phyloP scores from a whole-genome alignment of 2,113 vertebrate genomes.

The Halcyon malimbica region DNA sequence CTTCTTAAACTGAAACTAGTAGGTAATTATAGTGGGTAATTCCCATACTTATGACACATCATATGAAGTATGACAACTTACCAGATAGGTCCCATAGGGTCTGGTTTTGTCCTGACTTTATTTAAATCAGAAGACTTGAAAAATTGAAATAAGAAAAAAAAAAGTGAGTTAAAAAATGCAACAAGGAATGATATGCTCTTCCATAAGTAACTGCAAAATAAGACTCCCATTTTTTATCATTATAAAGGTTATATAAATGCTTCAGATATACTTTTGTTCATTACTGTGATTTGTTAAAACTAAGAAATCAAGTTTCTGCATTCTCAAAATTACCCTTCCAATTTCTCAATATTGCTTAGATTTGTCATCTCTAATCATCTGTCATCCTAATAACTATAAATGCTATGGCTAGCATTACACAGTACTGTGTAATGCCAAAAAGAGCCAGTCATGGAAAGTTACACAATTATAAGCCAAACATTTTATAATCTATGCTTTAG shows the following conservation, averaged over 20 bases:
- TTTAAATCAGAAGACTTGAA: not conserved
- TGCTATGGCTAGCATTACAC: not conserved
- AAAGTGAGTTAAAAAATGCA: not conserved
- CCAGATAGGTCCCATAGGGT: not conserved
- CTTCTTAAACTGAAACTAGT: not conserved
- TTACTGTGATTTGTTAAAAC: not conserved
- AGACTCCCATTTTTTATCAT: not conserved
- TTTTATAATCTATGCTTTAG: not conserved
- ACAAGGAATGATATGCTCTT: not conserved
- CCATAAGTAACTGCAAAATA: not conserved
- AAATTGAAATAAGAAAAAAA: not conserved
- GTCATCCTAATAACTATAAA: not conserved
- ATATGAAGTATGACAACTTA: not conserved
- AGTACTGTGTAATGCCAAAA: not conserved
- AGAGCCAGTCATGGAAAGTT: not conserved
- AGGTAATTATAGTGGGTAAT: not conserved
- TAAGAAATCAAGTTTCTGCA: not conserved
- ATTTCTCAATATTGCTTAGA: not conserved
- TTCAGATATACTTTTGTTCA: not conserved
- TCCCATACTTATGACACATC: not conserved
- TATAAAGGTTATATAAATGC: not conserved
- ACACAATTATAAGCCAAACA: not conserved
- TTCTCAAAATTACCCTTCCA: not conserved
- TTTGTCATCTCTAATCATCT: not conserved
- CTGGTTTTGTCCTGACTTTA: not conserved